phyloP scores from a whole-genome alignment of 2,888 invertebrate genomes.

The Digitonthophagus gazella region DNA sequence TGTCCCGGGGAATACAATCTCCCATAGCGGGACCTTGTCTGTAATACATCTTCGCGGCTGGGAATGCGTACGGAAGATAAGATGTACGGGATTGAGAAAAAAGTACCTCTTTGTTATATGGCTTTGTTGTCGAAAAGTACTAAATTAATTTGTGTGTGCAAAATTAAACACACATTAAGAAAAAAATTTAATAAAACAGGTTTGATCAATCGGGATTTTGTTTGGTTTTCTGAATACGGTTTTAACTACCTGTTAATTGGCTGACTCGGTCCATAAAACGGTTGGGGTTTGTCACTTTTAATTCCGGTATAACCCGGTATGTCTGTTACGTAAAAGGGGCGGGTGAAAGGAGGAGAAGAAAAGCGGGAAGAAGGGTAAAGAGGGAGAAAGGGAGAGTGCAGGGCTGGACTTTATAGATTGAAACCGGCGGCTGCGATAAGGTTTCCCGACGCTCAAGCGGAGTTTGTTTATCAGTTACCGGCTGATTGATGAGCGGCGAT shows the following conservation, averaged over 20 bases:
- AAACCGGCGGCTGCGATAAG: conserved; percentile 59
- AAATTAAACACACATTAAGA: too few relatives aligned
- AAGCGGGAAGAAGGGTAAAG: conserved; percentile 17
- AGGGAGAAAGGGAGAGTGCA: conserved; percentile 21
- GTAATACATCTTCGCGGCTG: background rate
- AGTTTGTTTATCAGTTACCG: conserved; percentile 52
- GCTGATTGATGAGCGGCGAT: conserved; percentile 53
- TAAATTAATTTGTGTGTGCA: too few relatives aligned
- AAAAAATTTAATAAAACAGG: too few relatives aligned
- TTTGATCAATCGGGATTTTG: too few relatives aligned
- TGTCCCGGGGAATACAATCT: background rate
- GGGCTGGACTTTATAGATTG: conserved; percentile 49
- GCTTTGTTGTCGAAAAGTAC: too few relatives aligned
- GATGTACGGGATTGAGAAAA: background rate
- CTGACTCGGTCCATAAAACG: too few relatives aligned
- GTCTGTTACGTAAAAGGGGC: too few relatives aligned
- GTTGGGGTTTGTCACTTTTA: too few relatives aligned
- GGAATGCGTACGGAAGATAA: background rate
- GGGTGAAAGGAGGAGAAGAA: background rate
- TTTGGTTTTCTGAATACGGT: too few relatives aligned
- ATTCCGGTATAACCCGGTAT: too few relatives aligned
- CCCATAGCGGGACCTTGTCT: background rate
- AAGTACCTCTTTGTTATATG: background rate
- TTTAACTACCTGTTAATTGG: too few relatives aligned
- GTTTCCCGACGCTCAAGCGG: conserved; percentile 49